A percentile compares a stretch with the other conserved stretches of the same genome.
These are phyloP conservation scores for Temnopleurus reevesii DNA, from an alignment of 53 echinoderm and acorn worm genomes.

Conservation along the genomic window DNA sequence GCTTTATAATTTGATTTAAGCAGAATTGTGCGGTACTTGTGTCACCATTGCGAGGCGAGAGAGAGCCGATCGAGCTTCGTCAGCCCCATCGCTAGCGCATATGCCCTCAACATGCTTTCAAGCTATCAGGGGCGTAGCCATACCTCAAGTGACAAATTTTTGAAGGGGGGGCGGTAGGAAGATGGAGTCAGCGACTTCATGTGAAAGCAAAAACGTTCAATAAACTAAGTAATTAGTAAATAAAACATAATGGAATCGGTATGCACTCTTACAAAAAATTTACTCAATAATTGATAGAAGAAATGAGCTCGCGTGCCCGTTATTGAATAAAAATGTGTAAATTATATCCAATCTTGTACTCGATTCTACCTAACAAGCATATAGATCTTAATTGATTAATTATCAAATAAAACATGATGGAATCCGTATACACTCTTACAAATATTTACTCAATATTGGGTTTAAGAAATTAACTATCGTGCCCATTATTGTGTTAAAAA, in stretches of 20 bases:
- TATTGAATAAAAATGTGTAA: too few relatives aligned
- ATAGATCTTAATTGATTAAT: too few relatives aligned
- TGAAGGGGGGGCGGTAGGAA: not conserved
- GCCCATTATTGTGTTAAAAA: too few relatives aligned
- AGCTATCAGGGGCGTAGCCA: not conserved
- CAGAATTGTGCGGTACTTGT: slow-evolving; percentile 25
- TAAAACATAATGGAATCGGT: too few relatives aligned
- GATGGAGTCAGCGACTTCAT: not conserved
- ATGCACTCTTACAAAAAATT: too few relatives aligned
- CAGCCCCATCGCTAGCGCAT: slow-evolving; percentile 29
- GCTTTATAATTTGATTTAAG: slow-evolving; percentile 47
- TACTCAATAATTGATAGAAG: not conserved
- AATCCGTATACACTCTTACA: too few relatives aligned
- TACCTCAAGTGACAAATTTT: not conserved
- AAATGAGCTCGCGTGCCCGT: too few relatives aligned
- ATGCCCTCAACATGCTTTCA: not conserved
- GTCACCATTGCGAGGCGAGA: slow-evolving; percentile 38
- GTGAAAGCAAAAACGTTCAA: not conserved
- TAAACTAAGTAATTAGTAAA: not conserved
- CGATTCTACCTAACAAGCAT: too few relatives aligned
- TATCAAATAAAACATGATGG: too few relatives aligned
- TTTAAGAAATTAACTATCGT: too few relatives aligned
- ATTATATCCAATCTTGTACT: too few relatives aligned
- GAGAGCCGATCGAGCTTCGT: not conserved
- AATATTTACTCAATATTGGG: too few relatives aligned